Base-by-base conservation (phyloP, 2,888 invertebrate genomes). In the Tanypteryx hageni region DNA sequence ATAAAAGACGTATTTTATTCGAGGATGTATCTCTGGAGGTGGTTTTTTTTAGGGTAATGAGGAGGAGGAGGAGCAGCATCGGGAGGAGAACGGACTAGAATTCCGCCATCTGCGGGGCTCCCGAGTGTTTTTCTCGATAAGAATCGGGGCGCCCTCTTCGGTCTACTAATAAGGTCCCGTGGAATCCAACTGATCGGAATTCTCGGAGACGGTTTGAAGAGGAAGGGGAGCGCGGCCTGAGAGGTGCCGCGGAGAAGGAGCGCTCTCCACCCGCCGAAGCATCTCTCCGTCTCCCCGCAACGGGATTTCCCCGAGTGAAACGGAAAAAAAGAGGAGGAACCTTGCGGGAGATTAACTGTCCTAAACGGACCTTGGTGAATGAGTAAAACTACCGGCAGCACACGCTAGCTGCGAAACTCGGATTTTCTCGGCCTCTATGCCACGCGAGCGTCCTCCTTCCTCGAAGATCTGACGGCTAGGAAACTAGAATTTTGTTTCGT, bases 131-230 rank as follows among this genome's bases (percentile, higher is more conserved):
- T 59, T 58, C 76, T 16, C 44, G 89, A 89, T 89, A 89, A 89
- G 89, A 89, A 89, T 89, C 89, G 89, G 89, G 89, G 89, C 18
- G 68, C 89, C 27, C 59, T 59, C 59, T 14, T 16, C 68, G 61
- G 89, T 89, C 89, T 89, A 89, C 89, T 89, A 89, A 89, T 89
- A 89, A 89, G 89, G 89, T 61, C 64, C 89, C 64, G 64, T 44
- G 44, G 89, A 64, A 89, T 89, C 89, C 89, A 2, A 89, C 64
- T 31, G 86, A 86, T 86, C 89, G 89, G 89, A 89, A 89, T 89
- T 64, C 89, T 61, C 59, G 86, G 61, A 16, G 83, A 83, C 56
- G 83, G 57, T 83, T 56, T 3, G 83, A 83, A 18, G 61, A 31
- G 61, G 57, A 56, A 57, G 56, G 89, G 89, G 56, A n/a, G 64